Percentiles rank a stretch among this genome's conserved stretches.
Conservation (phyloP, 2,888 invertebrate genomes). For the Archips crataeganus region DNA sequence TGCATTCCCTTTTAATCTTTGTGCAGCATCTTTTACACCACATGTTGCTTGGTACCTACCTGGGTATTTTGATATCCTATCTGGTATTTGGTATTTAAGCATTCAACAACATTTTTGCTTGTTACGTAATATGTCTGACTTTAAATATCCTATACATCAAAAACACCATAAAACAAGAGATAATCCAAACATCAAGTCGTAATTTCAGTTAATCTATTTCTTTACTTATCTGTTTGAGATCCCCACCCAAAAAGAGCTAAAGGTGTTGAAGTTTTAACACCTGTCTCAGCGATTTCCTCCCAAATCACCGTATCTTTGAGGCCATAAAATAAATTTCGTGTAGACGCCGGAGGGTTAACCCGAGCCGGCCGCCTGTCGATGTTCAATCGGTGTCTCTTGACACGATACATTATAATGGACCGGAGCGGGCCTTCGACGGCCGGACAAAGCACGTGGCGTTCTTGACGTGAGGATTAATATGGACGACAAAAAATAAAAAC, state of each 20-base stretch:
- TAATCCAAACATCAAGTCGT: constrained; percentile 71
- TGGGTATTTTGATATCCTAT: not conserved
- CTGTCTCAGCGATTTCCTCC: constrained; percentile 83
- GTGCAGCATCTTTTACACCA: constrained; percentile 60
- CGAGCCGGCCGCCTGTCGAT: constrained; percentile 75
- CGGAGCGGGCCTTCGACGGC: constrained; percentile 77
- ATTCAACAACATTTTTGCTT: not conserved
- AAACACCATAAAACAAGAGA: constrained; percentile 75
- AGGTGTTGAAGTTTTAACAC: constrained; percentile 84
- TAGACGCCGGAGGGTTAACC: constrained; percentile 82
- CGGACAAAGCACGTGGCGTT: constrained; percentile 84
- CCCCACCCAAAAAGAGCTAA: constrained; percentile 73
- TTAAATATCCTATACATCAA: constrained; percentile 66
- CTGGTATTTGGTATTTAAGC: not conserved
- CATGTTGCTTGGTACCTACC: not conserved
- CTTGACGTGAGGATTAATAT: constrained; percentile 84
- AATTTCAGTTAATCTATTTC: constrained; percentile 77
- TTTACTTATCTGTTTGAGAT: constrained; percentile 73
- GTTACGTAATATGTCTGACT: constrained; percentile 56
- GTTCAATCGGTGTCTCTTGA: constrained; percentile 85
- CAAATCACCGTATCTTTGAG: constrained; percentile 83
- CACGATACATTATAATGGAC: constrained; percentile 85
- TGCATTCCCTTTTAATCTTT: constrained; percentile 72
- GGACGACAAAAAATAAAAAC: constrained; percentile 74
- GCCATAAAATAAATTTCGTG: constrained; percentile 85